These are phyloP conservation scores for Agriopis aurantiaria DNA, from an alignment of 2,888 invertebrate species.

Conservation along the genomic window DNA sequence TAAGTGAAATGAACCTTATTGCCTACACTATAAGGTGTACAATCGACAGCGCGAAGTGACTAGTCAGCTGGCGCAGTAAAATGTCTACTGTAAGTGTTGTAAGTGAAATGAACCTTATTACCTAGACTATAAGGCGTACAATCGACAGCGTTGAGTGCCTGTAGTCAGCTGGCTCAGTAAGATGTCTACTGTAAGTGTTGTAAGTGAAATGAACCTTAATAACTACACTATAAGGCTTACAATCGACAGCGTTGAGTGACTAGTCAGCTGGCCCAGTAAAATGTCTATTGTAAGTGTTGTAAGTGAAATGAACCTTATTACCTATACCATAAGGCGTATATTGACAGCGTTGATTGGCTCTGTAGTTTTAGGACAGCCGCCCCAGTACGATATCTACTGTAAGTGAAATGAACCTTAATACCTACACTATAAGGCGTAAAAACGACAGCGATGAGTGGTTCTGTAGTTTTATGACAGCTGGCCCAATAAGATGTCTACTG, in stretches of 20 bases:
- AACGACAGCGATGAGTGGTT: no score
- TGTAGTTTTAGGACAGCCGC: no score
- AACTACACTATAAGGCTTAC: not conserved
- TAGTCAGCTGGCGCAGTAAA: constrained; percentile 82
- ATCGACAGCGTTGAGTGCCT: not conserved
- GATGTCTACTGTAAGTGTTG: constrained; percentile 89
- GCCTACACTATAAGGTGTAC: not conserved
- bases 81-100: constrained; percentile 89
- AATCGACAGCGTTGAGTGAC: not conserved
- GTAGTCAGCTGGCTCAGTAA: constrained; percentile 83
- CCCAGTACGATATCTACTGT: constrained; percentile 93
- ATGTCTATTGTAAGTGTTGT: constrained; percentile 89
- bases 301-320: constrained; percentile 25
- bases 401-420: no score
- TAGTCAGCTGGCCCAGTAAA: constrained; percentile 86
- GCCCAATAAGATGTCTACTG: no score
- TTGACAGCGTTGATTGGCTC: not conserved
- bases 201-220: constrained; percentile 32
- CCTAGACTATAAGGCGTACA: not conserved
- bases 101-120: constrained; percentile 24
- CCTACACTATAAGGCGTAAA: no score
- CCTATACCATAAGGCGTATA: not conserved
- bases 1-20: constrained; percentile 32
- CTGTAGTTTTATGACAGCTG: no score
- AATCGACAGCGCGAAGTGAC: not conserved